Conservation (phyloP, 2,113 vertebrate species). For the Lethenteron reissneri region DNA sequence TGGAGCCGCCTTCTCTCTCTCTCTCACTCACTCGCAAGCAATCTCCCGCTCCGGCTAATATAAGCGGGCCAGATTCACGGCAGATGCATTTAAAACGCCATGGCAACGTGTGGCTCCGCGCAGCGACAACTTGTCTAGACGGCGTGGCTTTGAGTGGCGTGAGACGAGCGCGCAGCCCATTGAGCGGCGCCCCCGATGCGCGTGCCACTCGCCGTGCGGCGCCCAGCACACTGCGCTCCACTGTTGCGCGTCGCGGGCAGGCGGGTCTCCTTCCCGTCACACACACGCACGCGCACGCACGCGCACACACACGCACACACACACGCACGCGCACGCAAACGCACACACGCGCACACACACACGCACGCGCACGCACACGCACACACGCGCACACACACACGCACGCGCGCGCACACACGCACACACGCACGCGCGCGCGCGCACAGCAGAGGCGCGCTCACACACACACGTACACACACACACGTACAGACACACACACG, state of each 20-base stretch:
- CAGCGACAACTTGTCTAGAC: slow-evolving; percentile 43
- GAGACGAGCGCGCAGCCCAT: slow-evolving; percentile 23
- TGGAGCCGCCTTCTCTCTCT: slow-evolving; percentile 15
- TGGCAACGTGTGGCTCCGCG: slow-evolving; percentile 47
- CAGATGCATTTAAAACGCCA: slow-evolving; percentile 46
- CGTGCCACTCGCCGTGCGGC: slow-evolving; percentile 18
- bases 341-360: no score
- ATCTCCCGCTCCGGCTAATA: background rate
- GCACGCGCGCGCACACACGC: no score
- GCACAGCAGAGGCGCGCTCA: no score
- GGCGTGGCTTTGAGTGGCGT: slow-evolving; percentile 38
- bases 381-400: no score
- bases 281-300: background rate
- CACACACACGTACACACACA: no score
- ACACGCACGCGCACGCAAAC: no score
- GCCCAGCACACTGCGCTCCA: slow-evolving; percentile 14
- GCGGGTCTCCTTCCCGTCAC: no score
- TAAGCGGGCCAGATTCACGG: slow-evolving; percentile 32
- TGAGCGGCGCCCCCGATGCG: slow-evolving; percentile 31
- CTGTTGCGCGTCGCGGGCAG: slow-evolving; percentile 13
- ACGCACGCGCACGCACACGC: no score
- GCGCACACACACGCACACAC: no score
- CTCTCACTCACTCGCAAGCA: slow-evolving; percentile 16
- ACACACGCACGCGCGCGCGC: no score
- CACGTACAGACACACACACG: no score